Base-by-base conservation (phyloP, 2,797 vertebrate genomes). In the Nyctibius grandis region DNA sequence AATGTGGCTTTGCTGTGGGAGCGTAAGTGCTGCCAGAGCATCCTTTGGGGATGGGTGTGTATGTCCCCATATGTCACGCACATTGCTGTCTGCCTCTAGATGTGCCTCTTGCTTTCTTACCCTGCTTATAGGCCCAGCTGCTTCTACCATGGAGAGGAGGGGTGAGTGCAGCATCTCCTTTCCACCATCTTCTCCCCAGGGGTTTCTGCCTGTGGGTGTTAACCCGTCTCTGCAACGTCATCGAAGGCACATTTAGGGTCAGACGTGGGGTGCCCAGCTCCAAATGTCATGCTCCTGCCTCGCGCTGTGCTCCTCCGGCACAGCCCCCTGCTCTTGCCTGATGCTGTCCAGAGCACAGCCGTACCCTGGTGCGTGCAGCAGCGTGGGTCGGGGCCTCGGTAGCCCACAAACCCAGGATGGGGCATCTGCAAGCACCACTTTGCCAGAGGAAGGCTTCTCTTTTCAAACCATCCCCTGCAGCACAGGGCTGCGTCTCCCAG, bases 1-100 rank as follows among this genome's bases (percentile, higher is more conserved):
- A 45, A 31, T 1, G 15, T 36, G 64, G 21, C 45, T 78, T 50
- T 64, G 48, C 48, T 0, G 0, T 10, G 6, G 7, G 38, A 50
- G 16, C 1, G 1, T 12, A 33, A 22, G 26, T 7, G 50, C 60
- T 86, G 64, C 38, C 73, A 65, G 42, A 20, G 12, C 15, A 15
- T 47, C 33, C 33, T 80, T 0, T 50, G 60, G 47, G 34, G 23
- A 26, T 0, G 1, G 9, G 13, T 12, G 6, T 44, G 33, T 3
- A 1, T 11, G 21, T 20, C 47, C 45, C 38, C 1, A 0, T 8
- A 33, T 29, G 34, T n/a, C 18, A 5, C 50, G 25, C 2, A 0
- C 2, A 1, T 14, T 57, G 11, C 44, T 81, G 9, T 19, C 44
- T 70, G 26, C 31, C 20, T 48, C 64, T 77, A 51, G 50, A 50